These are phyloP conservation scores for Daubentonia madagascariensis DNA, from an alignment of 2,113 vertebrate species.

Conservation along the genomic window DNA sequence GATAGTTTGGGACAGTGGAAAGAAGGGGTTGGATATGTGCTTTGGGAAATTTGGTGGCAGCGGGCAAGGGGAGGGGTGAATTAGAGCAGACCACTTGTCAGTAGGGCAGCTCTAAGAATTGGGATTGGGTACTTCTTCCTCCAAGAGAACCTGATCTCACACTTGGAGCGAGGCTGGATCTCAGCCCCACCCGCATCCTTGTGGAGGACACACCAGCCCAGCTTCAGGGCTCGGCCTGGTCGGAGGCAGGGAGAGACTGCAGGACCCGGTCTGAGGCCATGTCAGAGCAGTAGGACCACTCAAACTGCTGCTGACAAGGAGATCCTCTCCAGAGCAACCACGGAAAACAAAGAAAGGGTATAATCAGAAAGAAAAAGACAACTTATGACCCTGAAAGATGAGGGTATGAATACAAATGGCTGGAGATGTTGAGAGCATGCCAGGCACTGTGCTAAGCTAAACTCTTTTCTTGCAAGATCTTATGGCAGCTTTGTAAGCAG, in stretches of 20 bases:
- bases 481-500: neutral
- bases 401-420: neutral
- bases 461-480: neutral
- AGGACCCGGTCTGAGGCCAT: neutral
- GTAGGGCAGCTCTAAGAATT: neutral
- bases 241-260: neutral
- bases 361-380: neutral
- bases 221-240: neutral
- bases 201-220: neutral
- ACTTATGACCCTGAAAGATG: neutral
- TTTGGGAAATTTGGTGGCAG: neutral
- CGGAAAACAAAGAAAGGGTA: neutral
- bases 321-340: neutral
- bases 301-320: neutral
- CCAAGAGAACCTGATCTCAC: neutral
- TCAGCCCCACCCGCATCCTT: neutral
- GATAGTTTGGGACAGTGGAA: neutral
- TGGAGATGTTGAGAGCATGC: neutral
- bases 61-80: neutral
- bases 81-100: neutral
- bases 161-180: neutral
- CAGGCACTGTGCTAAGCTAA: neutral
- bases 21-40: rapidly evolving
- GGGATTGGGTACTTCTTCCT: neutral
- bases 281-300: neutral